A percentile compares a stretch with the other conserved stretches of the same genome.
These are phyloP conservation scores for Rachycentron canadum DNA, from an alignment of 2,797 vertebrate genomes.

Conservation along the genomic window DNA sequence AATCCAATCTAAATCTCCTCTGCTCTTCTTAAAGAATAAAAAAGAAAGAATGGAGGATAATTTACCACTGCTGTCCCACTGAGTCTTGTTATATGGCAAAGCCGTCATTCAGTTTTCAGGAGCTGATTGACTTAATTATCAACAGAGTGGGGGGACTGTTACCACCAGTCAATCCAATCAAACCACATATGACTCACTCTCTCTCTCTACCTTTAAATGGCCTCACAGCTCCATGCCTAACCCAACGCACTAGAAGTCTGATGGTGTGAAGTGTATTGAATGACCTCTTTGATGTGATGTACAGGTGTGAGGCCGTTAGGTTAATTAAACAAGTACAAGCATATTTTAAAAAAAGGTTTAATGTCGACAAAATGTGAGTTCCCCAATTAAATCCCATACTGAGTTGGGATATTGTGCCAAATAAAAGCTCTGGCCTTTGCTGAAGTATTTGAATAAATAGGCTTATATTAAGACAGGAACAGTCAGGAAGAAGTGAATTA, in stretches of 20 bases:
- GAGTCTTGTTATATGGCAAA: constrained; percentile 15
- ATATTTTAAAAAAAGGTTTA: constrained; percentile 47
- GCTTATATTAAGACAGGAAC: neutral
- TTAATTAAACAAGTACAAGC: constrained; percentile 60
- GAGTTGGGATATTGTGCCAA: constrained; percentile 18
- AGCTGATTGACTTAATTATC: constrained; percentile 66
- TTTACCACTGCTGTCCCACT: constrained; percentile 12
- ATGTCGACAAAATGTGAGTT: constrained; percentile 43
- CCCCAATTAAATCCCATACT: constrained; percentile 12
- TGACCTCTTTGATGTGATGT: constrained; percentile 37
- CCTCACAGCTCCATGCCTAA: neutral
- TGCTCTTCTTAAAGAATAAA: constrained; percentile 33
- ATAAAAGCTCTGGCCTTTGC: constrained; percentile 19
- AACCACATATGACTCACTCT: constrained; percentile 40
- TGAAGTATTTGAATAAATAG: constrained; percentile 21
- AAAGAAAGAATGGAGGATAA: constrained; percentile 47
- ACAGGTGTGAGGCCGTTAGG: constrained; percentile 62
- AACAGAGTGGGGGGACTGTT: constrained; percentile 40
- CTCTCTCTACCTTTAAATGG: constrained; percentile 36
- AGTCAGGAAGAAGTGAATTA: neutral
- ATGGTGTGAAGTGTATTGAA: constrained; percentile 44
- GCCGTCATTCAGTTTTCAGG: constrained; percentile 40
- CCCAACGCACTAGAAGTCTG: constrained; percentile 32
- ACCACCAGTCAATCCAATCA: constrained; percentile 52
- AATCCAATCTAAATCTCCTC: constrained; percentile 55